A percentile compares a stretch with the other conserved stretches of the same genome.
Conservation (phyloP, 2,888 invertebrate species). For the Lepidonotus clava region DNA sequence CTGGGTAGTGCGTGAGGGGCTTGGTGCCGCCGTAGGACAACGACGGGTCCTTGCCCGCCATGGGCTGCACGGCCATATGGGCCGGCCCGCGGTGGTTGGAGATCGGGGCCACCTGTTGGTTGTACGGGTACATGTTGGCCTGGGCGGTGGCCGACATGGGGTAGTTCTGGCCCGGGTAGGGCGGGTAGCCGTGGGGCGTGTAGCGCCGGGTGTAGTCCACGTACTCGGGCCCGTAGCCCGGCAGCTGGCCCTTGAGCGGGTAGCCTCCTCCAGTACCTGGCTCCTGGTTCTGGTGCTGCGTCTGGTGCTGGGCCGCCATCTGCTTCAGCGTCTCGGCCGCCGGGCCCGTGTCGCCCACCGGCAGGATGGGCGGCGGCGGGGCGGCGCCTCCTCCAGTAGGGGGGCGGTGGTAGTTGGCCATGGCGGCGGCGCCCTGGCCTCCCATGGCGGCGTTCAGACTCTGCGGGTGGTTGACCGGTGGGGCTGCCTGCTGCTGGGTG, state of each 20-base stretch:
- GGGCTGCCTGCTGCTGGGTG: conserved; percentile 20
- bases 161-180: conserved; percentile 48
- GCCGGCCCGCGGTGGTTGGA: background rate
- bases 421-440: conserved; percentile 42
- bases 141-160: conserved; percentile 37
- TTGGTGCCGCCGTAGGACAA: conserved; percentile 74
- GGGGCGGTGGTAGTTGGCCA: conserved; percentile 27
- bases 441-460: conserved; percentile 27
- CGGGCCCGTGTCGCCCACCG: conserved; percentile 84
- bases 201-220: background rate
- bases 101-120: conserved; percentile 27
- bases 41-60: conserved; percentile 53
- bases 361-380: conserved; percentile 55
- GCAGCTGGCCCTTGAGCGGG: conserved; percentile 48
- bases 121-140: conserved; percentile 44
- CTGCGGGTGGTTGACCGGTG: background rate
- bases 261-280: conserved; percentile 1
- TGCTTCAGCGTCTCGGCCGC: conserved; percentile 97
- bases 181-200: conserved; percentile 10
- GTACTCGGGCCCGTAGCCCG: background rate
- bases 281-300: conserved; percentile 78
- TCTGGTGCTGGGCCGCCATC: conserved; percentile 98
- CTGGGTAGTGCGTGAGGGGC: conserved; percentile 77
- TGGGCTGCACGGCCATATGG: conserved; percentile 25
- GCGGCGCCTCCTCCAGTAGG: conserved; percentile 52